Evolutionary conservation across 2,797 vertebrate genomes (phyloP), one percentile per base, ranked within the genome.

Genomic region (Pseudomugil gertrudae): DNA sequence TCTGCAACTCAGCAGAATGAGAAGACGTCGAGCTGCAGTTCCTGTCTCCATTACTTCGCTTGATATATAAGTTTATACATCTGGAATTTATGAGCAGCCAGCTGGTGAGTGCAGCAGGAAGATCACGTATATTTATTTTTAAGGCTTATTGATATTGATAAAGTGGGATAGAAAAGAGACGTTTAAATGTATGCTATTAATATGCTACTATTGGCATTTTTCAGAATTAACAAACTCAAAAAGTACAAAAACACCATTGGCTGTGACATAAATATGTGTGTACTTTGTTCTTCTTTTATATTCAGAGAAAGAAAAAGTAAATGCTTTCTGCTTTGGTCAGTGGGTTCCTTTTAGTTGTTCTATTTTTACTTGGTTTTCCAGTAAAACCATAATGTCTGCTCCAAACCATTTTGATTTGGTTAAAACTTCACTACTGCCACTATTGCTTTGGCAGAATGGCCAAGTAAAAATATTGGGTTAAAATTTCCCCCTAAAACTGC

Each of bases 1-100:
- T 84, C 80, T 52, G 57, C 85, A 69, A 88, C 76, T 92, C 87
- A 87, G 89, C 86, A 89, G 79, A 87, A 89, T 67, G 51, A 74
- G 73, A 80, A 81, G 80, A 83, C 54, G 55, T 63, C 62, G 36
- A 71, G 50, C 77, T 76, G 24, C 55, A 74, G 55, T 81, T 87
- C 72, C 77, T 83, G 86, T 85, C 87, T 87, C 76, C 69, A 71
- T 83, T 77, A 76, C 81, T 86, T 84, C 58, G 58, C 58, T 60
- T 83, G 84, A 86, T 72, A 71, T 85, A 84, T 81, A 85, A 82
- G 66, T 74, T 68, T 78, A 81, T 74, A 72, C 36, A 80, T 80
- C 76, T 75, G 81, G 60, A 83, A 86, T 86, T 85, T 85, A 83
- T 83, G 63, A 80, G 69, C 23, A 55, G 62, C 48, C 45, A 52